phyloP scores from a whole-genome alignment of 64 coral and sea anemone genomes.

The Orbicella faveolata region DNA sequence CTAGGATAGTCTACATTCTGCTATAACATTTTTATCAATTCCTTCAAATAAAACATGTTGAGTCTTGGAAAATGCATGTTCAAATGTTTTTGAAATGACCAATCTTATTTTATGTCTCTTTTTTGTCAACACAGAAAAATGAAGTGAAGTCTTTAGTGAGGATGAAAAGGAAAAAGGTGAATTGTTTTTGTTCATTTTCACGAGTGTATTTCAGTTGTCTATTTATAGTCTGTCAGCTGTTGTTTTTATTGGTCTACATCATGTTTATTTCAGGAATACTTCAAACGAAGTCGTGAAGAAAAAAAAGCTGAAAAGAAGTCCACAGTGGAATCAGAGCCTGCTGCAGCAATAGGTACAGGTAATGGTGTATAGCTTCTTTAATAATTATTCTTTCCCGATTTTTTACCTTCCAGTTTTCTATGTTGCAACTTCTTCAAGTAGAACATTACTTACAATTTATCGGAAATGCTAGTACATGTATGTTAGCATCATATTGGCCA shows the following conservation, averaged over 20 bases:
- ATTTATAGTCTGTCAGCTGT: no score
- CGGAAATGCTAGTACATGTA: no score
- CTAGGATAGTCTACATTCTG: no score
- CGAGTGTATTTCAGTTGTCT: background rate
- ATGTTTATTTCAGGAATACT: constrained; percentile 1
- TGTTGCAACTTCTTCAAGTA: no score
- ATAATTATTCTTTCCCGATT: no score
- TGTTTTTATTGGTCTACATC: background rate
- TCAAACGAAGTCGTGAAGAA: background rate
- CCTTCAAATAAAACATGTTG: no score
- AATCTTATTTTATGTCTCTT: background rate
- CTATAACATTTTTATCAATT: no score
- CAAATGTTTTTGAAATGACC: background rate
- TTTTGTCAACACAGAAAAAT: constrained; percentile 20
- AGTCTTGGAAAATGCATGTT: background rate
- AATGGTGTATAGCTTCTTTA: no score
- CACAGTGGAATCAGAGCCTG: background rate
- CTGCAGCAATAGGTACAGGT: background rate
- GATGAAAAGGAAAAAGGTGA: constrained; percentile 46
- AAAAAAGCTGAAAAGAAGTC: background rate
- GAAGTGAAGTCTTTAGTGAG: constrained; percentile 37
- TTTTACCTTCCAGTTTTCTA: no score
- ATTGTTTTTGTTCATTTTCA: background rate
- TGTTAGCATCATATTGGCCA: no score
- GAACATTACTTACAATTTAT: no score